Percentiles rank a stretch among this genome's conserved stretches.
phyloP scores from a whole-genome alignment of 23 tunicate genomes.

The Phallusia fumigata region DNA sequence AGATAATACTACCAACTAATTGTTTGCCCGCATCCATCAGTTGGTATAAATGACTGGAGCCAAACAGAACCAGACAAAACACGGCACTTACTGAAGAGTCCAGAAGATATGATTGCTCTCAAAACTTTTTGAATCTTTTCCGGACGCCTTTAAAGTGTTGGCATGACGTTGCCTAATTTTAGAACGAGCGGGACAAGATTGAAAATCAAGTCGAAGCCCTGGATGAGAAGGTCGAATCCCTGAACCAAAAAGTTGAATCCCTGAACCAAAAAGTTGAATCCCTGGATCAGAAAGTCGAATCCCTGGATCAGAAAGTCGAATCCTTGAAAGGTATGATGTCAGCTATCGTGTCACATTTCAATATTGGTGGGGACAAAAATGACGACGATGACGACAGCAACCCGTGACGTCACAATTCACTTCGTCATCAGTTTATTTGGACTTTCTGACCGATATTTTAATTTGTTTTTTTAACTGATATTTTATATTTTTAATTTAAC shows the following conservation, averaged over 20 bases:
- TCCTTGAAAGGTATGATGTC: constrained; percentile 20
- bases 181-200: constrained; percentile 30
- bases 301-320: constrained; percentile 9
- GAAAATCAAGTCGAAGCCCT: constrained; percentile 23
- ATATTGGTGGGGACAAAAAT: constrained; percentile 25
- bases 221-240: constrained; percentile 14
- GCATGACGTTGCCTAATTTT: neutral
- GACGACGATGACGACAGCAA: constrained; percentile 34
- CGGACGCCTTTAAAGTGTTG: too few relatives aligned
- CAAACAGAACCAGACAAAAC: too few relatives aligned
- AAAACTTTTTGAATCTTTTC: too few relatives aligned
- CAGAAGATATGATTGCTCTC: too few relatives aligned
- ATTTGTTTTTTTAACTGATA: too few relatives aligned
- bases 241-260: neutral
- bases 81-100: too few relatives aligned
- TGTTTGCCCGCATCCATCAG: too few relatives aligned
- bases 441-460: too few relatives aligned
- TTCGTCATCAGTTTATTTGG: too few relatives aligned
- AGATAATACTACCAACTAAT: too few relatives aligned
- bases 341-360: constrained; percentile 31
- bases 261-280: constrained; percentile 7
- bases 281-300: constrained; percentile 13
- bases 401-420: neutral
- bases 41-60: too few relatives aligned
- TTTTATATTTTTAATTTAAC: too few relatives aligned